Percentiles rank a stretch among this genome's conserved stretches.
These are phyloP conservation scores for Eulemur rufifrons DNA, from an alignment of 2,113 vertebrate species.

Conservation along the genomic window DNA sequence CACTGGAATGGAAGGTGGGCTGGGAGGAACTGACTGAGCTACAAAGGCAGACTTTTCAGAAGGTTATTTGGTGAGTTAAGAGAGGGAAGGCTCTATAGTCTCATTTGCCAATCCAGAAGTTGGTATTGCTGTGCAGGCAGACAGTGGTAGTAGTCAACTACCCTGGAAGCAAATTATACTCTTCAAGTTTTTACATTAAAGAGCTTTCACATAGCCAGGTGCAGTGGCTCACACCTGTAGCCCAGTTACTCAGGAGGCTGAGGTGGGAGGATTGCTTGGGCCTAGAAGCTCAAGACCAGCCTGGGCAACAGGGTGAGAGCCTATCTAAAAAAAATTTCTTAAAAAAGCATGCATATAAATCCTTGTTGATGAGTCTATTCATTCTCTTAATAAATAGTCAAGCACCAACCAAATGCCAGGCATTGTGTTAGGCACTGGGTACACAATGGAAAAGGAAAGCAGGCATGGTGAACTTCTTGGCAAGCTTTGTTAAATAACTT, in stretches of 20 bases:
- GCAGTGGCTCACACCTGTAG: not conserved
- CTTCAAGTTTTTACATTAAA: conserved; percentile 5
- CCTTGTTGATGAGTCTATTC: not conserved
- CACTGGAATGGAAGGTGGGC: not conserved
- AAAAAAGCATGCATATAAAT: not conserved
- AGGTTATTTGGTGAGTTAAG: not conserved
- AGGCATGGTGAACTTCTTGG: not conserved
- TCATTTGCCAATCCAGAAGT: not conserved
- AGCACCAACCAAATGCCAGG: not conserved
- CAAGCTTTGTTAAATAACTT: not conserved
- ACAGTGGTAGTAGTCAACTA: not conserved
- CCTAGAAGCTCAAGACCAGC: not conserved
- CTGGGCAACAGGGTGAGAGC: not conserved
- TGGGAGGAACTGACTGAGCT: not conserved
- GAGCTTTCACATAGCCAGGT: not conserved
- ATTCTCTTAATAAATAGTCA: not conserved
- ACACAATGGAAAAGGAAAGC: not conserved
- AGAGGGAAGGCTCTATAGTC: not conserved
- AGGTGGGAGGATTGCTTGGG: not conserved
- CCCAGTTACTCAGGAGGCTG: not conserved
- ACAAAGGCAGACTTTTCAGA: not conserved
- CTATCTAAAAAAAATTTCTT: not conserved
- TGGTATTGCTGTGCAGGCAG: not conserved
- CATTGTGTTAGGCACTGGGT: not conserved
- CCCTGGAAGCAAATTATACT: not conserved